These are phyloP conservation scores for Lithophane semibrunnea DNA, from an alignment of 2,888 invertebrate species.

Conservation along the genomic window DNA sequence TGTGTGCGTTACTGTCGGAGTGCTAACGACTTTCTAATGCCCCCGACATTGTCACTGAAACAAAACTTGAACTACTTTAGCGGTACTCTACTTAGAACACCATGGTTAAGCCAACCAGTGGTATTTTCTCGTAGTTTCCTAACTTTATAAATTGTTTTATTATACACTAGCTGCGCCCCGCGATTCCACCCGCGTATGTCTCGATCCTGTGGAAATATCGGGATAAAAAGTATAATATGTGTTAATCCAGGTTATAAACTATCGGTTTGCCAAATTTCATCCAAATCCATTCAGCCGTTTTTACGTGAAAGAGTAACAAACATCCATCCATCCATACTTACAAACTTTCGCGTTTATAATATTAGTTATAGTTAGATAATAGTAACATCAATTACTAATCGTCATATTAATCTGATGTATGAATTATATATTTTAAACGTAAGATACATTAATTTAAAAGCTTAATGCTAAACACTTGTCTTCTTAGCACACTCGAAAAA, in stretches of 20 bases:
- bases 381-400: background rate
- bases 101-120: background rate
- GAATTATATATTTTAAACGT: background rate
- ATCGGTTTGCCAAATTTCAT: too few relatives aligned
- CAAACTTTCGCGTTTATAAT: too few relatives aligned
- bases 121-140: background rate
- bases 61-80: constrained; percentile 34
- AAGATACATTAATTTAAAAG: background rate
- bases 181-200: too few relatives aligned
- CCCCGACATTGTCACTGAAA: constrained; percentile 43
- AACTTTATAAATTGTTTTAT: background rate
- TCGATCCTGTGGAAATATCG: too few relatives aligned
- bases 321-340: too few relatives aligned
- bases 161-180: background rate
- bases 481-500: background rate
- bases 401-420: background rate
- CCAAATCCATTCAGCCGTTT: too few relatives aligned
- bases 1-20: constrained; percentile 37
- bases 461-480: background rate
- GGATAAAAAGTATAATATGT: too few relatives aligned
- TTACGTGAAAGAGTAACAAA: too few relatives aligned
- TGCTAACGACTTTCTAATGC: constrained; percentile 55
- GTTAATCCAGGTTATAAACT: too few relatives aligned
- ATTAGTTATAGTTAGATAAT: too few relatives aligned
- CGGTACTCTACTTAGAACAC: constrained; percentile 8